Evolutionary conservation across 30 jellyfish, hydroid and myxozoan species (phyloP).

Genomic region (Cassiopea andromeda): DNA sequence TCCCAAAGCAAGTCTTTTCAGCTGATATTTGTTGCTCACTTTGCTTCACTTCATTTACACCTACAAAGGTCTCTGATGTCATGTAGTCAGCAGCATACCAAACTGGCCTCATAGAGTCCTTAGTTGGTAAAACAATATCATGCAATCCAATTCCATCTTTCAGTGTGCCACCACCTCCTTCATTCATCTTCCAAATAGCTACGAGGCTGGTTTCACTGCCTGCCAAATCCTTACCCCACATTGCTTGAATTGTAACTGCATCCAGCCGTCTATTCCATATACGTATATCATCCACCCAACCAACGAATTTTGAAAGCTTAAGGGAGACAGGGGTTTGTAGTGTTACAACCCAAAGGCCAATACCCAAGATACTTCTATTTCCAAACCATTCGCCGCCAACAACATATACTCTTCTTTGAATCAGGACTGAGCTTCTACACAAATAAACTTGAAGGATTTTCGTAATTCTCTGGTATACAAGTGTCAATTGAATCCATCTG

Average conservation of each 20-base stretch:
- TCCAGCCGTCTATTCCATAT: conserved; percentile 61
- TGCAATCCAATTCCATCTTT: conserved; percentile 45
- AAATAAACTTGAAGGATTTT: conserved; percentile 28
- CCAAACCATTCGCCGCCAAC: conserved; percentile 48
- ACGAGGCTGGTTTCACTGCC: conserved; percentile 11
- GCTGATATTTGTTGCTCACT: conserved; percentile 15
- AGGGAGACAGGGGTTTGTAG: conserved; percentile 4
- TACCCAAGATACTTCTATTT: conserved; percentile 47
- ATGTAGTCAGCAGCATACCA: conserved; percentile 71
- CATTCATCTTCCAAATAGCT: conserved; percentile 70
- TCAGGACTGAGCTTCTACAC: conserved; percentile 2
- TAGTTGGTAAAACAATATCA: conserved; percentile 31
- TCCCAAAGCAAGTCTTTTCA: conserved; percentile 21
- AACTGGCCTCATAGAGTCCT: conserved; percentile 15
- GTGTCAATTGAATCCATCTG: conserved; percentile 44
- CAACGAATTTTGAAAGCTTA: conserved; percentile 37
- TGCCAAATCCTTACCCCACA: conserved; percentile 53
- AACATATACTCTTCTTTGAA: conserved; percentile 22
- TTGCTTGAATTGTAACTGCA: conserved; percentile 65
- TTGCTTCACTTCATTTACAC: conserved; percentile 4
- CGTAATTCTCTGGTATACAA: conserved; percentile 41
- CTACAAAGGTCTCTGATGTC: background rate
- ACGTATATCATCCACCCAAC: conserved; percentile 69
- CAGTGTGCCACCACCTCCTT: conserved; percentile 44
- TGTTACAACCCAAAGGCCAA: conserved; percentile 68